These are phyloP conservation scores for Neodiprion lecontei DNA, from an alignment of 1,140 invertebrate species.

Conservation along the genomic window DNA sequence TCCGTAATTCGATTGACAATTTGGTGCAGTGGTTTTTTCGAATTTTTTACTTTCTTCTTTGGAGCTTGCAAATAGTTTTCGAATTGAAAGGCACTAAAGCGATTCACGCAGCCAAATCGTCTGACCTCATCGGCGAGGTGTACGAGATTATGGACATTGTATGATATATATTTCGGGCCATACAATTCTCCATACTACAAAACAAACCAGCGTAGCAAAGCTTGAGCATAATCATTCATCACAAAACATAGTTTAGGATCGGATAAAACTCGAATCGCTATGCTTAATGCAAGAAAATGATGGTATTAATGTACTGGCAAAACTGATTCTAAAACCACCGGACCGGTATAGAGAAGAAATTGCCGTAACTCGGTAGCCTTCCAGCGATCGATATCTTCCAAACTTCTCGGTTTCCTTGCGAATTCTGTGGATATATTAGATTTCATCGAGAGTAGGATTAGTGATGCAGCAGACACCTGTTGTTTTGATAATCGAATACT, in stretches of 20 bases:
- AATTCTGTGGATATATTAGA: slow-evolving; percentile 27
- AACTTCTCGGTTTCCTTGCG: slow-evolving; percentile 19
- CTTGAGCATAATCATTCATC: slow-evolving; percentile 19
- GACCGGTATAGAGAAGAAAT: slow-evolving; percentile 32
- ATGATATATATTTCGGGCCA: slow-evolving; percentile 20
- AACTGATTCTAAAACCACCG: slow-evolving; percentile 24
- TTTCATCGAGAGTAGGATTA: background rate
- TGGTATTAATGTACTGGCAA: slow-evolving; percentile 20
- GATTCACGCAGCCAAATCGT: slow-evolving; percentile 15
- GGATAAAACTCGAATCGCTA: slow-evolving; percentile 17
- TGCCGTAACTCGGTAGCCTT: slow-evolving; percentile 35
- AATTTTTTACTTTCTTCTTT: slow-evolving; percentile 18
- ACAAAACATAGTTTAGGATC: slow-evolving; percentile 29
- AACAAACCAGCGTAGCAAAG: slow-evolving; percentile 21
- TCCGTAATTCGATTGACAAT: slow-evolving; percentile 19
- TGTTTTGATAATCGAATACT: background rate
- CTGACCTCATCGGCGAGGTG: slow-evolving; percentile 20
- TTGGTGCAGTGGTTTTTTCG: slow-evolving; percentile 24
- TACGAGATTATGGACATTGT: slow-evolving; percentile 25
- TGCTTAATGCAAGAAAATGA: slow-evolving; percentile 19
- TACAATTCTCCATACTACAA: slow-evolving; percentile 16
- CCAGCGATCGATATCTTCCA: slow-evolving; percentile 21
- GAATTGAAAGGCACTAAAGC: slow-evolving; percentile 24
- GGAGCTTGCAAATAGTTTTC: slow-evolving; percentile 20
- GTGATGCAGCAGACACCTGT: background rate